Evolutionary conservation across 2,113 vertebrate genomes (phyloP).

Genomic region (Asarcornis scutulata): DNA sequence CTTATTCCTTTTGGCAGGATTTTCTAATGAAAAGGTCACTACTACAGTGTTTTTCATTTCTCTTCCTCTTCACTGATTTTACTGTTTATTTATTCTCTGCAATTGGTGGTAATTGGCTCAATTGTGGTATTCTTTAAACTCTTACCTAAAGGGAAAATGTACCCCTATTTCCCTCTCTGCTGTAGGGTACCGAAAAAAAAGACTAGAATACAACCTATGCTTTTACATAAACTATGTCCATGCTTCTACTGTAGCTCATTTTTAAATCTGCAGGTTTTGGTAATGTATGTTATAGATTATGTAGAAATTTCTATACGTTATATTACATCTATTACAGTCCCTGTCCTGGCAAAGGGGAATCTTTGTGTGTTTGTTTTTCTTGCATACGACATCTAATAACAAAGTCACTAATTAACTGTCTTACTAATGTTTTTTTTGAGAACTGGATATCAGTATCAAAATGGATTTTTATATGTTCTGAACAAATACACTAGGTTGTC

Average conservation of each 20-base stretch:
- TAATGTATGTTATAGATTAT: not conserved
- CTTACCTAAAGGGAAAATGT: not conserved
- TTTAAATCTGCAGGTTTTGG: constrained; percentile 2
- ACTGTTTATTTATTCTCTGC: not conserved
- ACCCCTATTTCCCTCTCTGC: not conserved
- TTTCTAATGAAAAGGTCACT: not conserved
- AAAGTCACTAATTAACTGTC: not conserved
- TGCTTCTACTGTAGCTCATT: not conserved
- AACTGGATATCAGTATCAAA: not conserved
- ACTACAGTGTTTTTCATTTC: not conserved
- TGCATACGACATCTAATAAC: not conserved
- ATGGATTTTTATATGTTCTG: not conserved
- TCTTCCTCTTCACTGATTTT: not conserved
- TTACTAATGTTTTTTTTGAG: constrained; percentile 32
- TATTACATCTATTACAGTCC: constrained; percentile 40
- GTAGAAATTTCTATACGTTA: not conserved
- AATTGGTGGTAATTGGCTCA: not conserved
- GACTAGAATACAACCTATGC: not conserved
- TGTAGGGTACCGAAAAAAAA: not conserved
- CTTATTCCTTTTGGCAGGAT: not conserved
- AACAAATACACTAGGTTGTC: not conserved
- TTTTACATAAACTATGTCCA: not conserved
- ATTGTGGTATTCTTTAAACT: not conserved
- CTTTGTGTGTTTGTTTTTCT: not conserved
- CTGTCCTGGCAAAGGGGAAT: not conserved